Evolutionary conservation across 1,140 invertebrate genomes (phyloP), one percentile per base, ranked within the genome.

Genomic region (Dreissena rostriformis): DNA sequence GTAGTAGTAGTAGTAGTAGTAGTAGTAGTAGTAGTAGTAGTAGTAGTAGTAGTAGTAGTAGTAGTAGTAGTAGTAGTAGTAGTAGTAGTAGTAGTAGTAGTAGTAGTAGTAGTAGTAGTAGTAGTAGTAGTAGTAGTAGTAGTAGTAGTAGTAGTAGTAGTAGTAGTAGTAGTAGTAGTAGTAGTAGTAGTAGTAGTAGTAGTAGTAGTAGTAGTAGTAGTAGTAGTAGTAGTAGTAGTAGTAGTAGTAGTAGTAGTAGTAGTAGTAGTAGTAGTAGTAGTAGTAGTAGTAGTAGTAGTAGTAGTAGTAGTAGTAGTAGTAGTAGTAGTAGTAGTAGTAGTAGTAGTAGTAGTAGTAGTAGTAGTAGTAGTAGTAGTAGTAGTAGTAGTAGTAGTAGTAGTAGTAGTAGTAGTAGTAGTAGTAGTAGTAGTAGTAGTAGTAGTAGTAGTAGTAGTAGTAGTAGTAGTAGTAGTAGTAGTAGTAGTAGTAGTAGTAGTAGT

Each of bases 21-120:
- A 57, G 55, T 57, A 57, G 55, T 57, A 57, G 55, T 57, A 57
- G 55, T 57, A 57, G 55, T 57, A 57, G 55, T 57, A 57, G 55
- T 57, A 57, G 55, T 57, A 57, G 55, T 57, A 57, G 55, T 57
- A 57, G 55, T 57, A 57, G 55, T 57, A 57, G 55, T 57, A 57
- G 55, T 57, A 57, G 55, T 57, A 57, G 55, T 57, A 57, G 55
- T 57, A 57, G 55, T 57, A 57, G 55, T 57, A 57, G 55, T 57
- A 57, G 55, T 57, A 57, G 55, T 57, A 57, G 55, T 57, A 57
- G 55, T 57, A 57, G 55, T 57, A 57, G 55, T 57, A 57, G 55
- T 57, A 57, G 55, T 57, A 57, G 55, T 57, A 57, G 55, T 57
- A 57, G 55, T 57, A 57, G 55, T 57, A 57, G 55, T 57, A 57